Percentiles rank a stretch among this genome's conserved stretches.
Conservation (phyloP, 1,140 invertebrate species). For the Dinoponera quadriceps region DNA sequence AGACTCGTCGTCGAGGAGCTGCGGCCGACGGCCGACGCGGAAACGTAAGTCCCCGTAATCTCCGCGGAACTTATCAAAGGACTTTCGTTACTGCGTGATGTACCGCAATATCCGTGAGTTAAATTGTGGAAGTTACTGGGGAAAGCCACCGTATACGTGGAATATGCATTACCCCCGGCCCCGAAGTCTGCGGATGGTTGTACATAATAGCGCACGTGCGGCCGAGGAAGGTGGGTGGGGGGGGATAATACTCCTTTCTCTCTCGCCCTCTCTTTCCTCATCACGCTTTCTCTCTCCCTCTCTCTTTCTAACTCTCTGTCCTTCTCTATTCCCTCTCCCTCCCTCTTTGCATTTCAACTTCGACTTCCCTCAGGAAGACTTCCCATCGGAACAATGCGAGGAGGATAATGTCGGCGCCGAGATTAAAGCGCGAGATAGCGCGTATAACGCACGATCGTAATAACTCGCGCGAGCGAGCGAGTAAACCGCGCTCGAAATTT, state of each 20-base stretch:
- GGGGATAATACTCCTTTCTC: conserved; percentile 38
- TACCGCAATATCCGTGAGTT: conserved; percentile 47
- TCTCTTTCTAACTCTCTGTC: neutral
- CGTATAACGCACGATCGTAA: conserved; percentile 27
- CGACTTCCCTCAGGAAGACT: conserved; percentile 51
- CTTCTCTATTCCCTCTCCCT: conserved; percentile 22
- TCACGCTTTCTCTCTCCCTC: neutral
- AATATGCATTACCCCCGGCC: conserved; percentile 30
- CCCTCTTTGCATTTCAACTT: conserved; percentile 60
- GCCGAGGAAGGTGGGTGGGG: neutral
- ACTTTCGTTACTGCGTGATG: conserved; percentile 39
- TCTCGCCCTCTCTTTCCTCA: conserved; percentile 8
- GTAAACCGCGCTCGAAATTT: conserved; percentile 36
- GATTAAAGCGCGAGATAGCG: conserved; percentile 62
- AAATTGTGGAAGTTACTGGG: conserved; percentile 44
- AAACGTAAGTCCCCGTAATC: conserved; percentile 17
- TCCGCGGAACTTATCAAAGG: conserved; percentile 28
- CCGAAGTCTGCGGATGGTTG: conserved; percentile 12
- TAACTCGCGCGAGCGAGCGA: conserved; percentile 17
- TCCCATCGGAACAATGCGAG: conserved; percentile 52
- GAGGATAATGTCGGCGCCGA: conserved; percentile 54
- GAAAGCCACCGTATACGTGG: conserved; percentile 10
- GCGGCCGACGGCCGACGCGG: neutral
- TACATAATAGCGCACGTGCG: conserved; percentile 49
- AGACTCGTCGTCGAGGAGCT: neutral